These are phyloP conservation scores for Himalopsyche japonica DNA, from an alignment of 2,888 invertebrate species.

Conservation along the genomic window DNA sequence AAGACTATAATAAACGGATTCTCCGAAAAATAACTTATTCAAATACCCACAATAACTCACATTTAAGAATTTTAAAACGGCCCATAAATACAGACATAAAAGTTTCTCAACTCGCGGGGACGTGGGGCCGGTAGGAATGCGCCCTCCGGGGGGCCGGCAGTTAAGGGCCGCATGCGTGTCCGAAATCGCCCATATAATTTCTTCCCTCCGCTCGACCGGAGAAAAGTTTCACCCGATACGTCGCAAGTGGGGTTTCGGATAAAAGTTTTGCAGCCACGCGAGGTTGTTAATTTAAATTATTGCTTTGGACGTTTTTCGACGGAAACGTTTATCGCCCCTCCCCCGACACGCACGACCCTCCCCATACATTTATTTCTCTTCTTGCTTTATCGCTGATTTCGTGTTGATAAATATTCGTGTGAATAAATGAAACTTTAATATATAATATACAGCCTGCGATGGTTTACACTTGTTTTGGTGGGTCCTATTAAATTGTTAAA, in stretches of 20 bases:
- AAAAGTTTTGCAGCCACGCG: not conserved
- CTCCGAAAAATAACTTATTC: not conserved
- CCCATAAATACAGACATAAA: constrained; percentile 48
- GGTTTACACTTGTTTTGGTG: not conserved
- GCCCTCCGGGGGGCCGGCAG: constrained; percentile 56
- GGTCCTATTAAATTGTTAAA: not conserved
- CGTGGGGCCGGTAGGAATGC: constrained; percentile 59
- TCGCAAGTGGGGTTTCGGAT: not conserved
- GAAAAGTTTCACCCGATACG: not conserved
- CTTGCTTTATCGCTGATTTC: not conserved
- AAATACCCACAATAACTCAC: not conserved
- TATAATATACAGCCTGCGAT: not conserved
- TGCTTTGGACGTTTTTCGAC: not conserved
- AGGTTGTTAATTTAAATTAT: not conserved
- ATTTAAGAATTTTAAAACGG: not conserved
- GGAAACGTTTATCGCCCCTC: not conserved
- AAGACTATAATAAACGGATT: not conserved
- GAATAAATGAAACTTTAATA: not conserved
- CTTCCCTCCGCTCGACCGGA: not conserved
- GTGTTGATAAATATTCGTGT: not conserved
- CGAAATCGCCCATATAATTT: not conserved
- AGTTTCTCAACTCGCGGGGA: constrained; percentile 52
- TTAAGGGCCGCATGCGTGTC: constrained; percentile 46
- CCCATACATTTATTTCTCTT: not conserved
- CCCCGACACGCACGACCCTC: not conserved